phyloP scores from a whole-genome alignment of 1,140 invertebrate species.

The Globodera ellingtonae region DNA sequence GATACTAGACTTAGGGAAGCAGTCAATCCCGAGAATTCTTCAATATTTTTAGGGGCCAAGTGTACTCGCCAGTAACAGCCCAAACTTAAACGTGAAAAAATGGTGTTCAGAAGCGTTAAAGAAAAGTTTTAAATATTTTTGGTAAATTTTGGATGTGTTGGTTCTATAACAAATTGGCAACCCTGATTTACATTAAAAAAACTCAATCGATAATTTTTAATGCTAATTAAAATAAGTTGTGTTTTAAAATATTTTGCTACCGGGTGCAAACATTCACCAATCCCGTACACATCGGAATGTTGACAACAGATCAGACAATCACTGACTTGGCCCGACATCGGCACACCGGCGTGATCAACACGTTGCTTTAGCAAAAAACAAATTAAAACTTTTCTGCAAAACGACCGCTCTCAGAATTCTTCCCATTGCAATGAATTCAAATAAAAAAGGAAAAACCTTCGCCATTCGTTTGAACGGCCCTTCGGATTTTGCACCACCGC shows the following conservation, averaged over 20 bases:
- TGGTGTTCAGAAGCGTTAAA: too few species aligned
- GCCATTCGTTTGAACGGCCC: not conserved
- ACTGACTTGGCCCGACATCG: constrained; percentile 32
- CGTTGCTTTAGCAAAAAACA: constrained; percentile 33
- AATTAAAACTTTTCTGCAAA: not conserved
- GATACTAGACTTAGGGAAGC: too few species aligned
- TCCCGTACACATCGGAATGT: constrained; percentile 40
- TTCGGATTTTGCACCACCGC: not conserved
- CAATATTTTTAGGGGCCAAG: too few species aligned
- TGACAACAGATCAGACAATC: constrained; percentile 50
- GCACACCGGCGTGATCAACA: constrained; percentile 41
- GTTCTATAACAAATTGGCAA: too few species aligned
- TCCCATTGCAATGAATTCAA: too few species aligned
- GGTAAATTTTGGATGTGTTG: too few species aligned
- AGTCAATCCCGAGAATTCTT: too few species aligned
- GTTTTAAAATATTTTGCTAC: not conserved
- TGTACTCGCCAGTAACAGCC: too few species aligned
- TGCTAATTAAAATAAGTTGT: not conserved
- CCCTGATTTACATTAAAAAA: too few species aligned
- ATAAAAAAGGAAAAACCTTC: not conserved
- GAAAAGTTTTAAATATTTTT: too few species aligned
- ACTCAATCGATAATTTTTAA: not conserved
- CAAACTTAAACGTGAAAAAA: too few species aligned
- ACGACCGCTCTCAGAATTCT: not conserved
- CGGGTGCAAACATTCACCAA: constrained; percentile 42